Conservation (phyloP, 2,888 invertebrate genomes). For the Xestia rhomboidea region DNA sequence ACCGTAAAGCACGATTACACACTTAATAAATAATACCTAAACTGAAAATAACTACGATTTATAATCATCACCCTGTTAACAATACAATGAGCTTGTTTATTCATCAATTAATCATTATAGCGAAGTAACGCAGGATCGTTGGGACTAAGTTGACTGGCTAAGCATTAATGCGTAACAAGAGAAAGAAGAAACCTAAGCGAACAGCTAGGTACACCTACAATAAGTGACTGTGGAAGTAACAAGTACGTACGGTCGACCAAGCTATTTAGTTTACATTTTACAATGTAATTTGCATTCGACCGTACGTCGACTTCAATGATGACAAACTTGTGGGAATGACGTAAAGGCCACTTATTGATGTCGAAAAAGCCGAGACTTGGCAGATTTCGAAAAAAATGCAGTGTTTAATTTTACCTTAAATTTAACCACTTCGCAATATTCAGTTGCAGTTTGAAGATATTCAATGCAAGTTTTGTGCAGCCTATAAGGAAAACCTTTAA, state of each 20-base stretch:
- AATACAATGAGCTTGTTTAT: conserved; percentile 32
- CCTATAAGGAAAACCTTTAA: conserved; percentile 12
- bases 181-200: conserved; percentile 41
- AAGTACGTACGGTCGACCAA: no score
- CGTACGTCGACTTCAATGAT: neutral
- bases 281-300: no score
- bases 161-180: conserved; percentile 22
- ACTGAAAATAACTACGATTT: conserved; percentile 30
- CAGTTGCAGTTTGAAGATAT: neutral
- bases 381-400: neutral
- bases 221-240: conserved; percentile 2
- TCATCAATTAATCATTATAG: conserved; percentile 22
- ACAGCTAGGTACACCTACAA: conserved; percentile 21
- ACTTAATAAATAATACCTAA: conserved; percentile 18
- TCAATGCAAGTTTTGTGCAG: neutral
- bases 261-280: no score
- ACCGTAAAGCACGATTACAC: conserved; percentile 11
- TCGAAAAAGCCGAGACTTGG: neutral
- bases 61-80: conserved; percentile 29
- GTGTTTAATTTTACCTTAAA: no score
- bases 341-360: neutral
- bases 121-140: conserved; percentile 11
- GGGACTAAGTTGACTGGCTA: conserved; percentile 9
- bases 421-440: neutral
- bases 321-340: neutral